Evolutionary conservation across 2,113 vertebrate genomes (phyloP).

Genomic region (Ondatra zibethicus): DNA sequence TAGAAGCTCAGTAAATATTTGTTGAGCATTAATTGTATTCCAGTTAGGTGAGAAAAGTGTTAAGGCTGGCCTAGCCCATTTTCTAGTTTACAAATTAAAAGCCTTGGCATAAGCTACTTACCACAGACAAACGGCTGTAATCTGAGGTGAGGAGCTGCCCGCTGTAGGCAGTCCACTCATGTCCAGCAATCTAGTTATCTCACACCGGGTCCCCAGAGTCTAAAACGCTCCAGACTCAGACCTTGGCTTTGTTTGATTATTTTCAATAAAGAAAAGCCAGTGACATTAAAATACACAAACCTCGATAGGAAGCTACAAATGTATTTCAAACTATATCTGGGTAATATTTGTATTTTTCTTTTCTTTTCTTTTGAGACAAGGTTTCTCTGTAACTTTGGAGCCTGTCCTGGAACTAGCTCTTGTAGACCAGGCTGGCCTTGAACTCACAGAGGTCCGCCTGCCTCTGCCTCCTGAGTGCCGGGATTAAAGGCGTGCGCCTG

Average conservation of each 20-base stretch:
- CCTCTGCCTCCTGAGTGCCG: no score
- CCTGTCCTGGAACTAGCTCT: no score
- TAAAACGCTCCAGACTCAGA: neutral
- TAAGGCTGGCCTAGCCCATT: neutral
- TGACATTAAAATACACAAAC: slow-evolving; percentile 7
- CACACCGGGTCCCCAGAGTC: neutral
- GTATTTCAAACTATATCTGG: neutral
- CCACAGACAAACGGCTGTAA: slow-evolving; percentile 4
- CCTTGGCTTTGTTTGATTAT: neutral
- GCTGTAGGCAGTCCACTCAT: neutral
- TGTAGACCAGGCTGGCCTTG: no score
- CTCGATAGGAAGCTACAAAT: neutral
- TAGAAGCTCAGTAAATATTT: slow-evolving; percentile 31
- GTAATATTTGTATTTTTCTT: slow-evolving; percentile 12
- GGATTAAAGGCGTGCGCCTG: no score
- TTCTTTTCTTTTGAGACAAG: no score
- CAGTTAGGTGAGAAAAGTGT: slow-evolving; percentile 29
- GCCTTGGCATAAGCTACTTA: neutral
- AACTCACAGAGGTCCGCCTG: no score
- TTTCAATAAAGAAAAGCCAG: slow-evolving; percentile 21
- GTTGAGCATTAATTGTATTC: slow-evolving; percentile 29
- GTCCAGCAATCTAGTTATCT: neutral
- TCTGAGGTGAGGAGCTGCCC: slow-evolving; percentile 5
- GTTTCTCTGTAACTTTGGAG: no score
- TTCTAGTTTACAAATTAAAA: neutral